Evolutionary conservation across 2,797 vertebrate species (phyloP).

Genomic region (Schizopygopsis malacanthus): DNA sequence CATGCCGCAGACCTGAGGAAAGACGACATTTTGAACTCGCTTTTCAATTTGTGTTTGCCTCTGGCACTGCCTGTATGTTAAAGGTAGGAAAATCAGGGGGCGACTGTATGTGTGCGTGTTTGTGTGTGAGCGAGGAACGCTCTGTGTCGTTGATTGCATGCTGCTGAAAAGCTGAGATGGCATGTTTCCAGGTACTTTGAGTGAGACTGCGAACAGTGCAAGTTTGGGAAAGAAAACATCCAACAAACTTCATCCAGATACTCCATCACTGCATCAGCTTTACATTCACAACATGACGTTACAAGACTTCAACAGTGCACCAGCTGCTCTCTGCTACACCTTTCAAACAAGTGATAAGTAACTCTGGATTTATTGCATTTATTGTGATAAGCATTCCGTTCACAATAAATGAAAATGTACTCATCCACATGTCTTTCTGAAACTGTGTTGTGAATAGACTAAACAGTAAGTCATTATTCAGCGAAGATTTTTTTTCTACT

Average conservation of each 20-base stretch:
- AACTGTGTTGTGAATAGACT: background rate
- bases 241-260: slow-evolving; percentile 33
- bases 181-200: slow-evolving; percentile 53
- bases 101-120: slow-evolving; percentile 35
- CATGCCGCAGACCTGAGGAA: slow-evolving; percentile 48
- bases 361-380: background rate
- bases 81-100: slow-evolving; percentile 7
- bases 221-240: slow-evolving; percentile 34
- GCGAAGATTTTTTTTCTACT: background rate
- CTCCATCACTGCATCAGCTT: slow-evolving; percentile 29
- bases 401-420: background rate
- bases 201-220: slow-evolving; percentile 22
- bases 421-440: background rate
- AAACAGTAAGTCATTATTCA: background rate
- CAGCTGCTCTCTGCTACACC: slow-evolving; percentile 20
- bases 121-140: background rate
- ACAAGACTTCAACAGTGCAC: background rate
- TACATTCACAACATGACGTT: background rate
- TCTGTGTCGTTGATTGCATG: slow-evolving; percentile 57
- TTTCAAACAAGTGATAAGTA: slow-evolving; percentile 1
- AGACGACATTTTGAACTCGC: slow-evolving; percentile 36
- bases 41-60: slow-evolving; percentile 41
- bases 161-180: slow-evolving; percentile 62
- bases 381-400: no score
- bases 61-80: slow-evolving; percentile 8